Evolutionary conservation across 2,888 invertebrate genomes (phyloP).

Genomic region (Agrilus cyanescens): DNA sequence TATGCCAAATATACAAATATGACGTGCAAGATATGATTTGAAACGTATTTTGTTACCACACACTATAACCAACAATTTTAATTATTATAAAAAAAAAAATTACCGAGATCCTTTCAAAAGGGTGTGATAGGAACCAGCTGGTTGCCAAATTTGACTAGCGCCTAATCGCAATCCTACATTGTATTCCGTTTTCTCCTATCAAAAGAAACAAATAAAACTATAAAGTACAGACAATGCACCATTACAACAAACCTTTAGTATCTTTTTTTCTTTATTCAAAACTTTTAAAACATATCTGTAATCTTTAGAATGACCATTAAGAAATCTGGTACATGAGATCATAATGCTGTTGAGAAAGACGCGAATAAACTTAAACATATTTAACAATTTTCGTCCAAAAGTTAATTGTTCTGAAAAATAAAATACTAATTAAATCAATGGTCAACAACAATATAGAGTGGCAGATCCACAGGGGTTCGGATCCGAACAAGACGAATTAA

Average conservation of each 20-base stretch:
- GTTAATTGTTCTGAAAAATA: constrained; percentile 10
- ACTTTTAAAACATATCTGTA: constrained; percentile 90
- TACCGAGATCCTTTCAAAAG: constrained; percentile 28
- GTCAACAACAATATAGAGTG: too few species aligned
- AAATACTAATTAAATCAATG: neutral
- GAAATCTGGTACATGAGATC: constrained; percentile 67
- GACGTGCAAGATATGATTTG: too few species aligned
- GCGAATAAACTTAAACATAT: constrained; percentile 46
- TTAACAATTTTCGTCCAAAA: constrained; percentile 38
- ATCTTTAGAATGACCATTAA: constrained; percentile 84
- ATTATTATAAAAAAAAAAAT: constrained; percentile 14
- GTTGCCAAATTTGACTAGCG: constrained; percentile 53
- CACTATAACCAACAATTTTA: too few species aligned
- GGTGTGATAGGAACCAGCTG: constrained; percentile 32
- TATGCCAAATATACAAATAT: too few species aligned
- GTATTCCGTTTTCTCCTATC: constrained; percentile 59
- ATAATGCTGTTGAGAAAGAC: constrained; percentile 67
- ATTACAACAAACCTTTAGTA: constrained; percentile 59
- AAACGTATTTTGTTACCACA: too few species aligned
- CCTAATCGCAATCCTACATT: constrained; percentile 54
- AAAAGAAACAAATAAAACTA: constrained; percentile 9
- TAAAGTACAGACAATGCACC: neutral
- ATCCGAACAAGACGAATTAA: too few species aligned
- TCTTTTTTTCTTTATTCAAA: constrained; percentile 77
- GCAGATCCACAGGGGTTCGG: too few species aligned